These are phyloP conservation scores for Omphaloscelis lunosa DNA, from an alignment of 2,888 invertebrate genomes.

Conservation along the genomic window DNA sequence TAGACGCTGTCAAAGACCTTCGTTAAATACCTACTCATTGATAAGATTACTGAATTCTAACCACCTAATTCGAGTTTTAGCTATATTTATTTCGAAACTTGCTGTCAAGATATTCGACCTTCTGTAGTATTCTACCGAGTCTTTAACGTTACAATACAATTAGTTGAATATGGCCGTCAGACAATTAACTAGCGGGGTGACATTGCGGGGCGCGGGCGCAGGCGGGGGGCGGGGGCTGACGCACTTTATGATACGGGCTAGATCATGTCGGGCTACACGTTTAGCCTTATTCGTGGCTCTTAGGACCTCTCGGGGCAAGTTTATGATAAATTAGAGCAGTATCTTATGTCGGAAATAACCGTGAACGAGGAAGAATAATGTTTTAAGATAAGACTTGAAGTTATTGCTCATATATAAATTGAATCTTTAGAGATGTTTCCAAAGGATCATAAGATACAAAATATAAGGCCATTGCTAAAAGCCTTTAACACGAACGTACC, in stretches of 20 bases:
- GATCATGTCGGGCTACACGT: neutral
- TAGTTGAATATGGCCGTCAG: constrained; percentile 37
- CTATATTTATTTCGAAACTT: neutral
- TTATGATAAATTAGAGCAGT: neutral
- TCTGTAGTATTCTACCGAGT: constrained; percentile 1
- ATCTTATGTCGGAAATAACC: neutral
- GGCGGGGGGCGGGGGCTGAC: neutral
- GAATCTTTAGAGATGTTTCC: neutral
- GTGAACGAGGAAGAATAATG: neutral
- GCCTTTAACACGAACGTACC: neutral
- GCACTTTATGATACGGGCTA: constrained; percentile 29
- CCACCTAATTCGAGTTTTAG: neutral
- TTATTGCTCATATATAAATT: neutral
- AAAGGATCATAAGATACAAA: neutral
- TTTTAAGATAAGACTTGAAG: neutral
- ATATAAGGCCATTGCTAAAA: neutral
- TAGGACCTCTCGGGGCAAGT: neutral
- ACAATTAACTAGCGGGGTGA: constrained; percentile 40
- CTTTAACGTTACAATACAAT: constrained; percentile 40
- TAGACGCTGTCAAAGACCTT: neutral
- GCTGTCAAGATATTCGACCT: neutral
- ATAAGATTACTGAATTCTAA: neutral
- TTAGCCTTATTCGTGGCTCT: neutral
- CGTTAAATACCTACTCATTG: neutral
- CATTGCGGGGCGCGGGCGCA: neutral